Percentiles rank a stretch among this genome's conserved stretches.
These are phyloP conservation scores for Megaleporinus macrocephalus DNA, from an alignment of 2,113 vertebrate genomes.

Conservation along the genomic window DNA sequence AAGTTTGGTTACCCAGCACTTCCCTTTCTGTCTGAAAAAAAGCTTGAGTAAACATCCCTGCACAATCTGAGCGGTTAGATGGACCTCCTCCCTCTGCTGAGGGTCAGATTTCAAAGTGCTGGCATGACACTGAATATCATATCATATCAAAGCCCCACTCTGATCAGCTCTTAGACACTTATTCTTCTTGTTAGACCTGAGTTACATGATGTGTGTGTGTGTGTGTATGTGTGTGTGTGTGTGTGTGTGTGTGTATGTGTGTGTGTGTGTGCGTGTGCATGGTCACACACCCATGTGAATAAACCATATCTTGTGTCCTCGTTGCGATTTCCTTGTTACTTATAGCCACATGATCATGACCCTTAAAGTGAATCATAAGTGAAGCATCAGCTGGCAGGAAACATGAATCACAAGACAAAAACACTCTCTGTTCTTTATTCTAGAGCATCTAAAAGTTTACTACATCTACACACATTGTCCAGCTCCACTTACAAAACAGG, in stretches of 20 bases:
- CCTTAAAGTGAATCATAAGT: constrained; percentile 31
- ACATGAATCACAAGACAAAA: constrained; percentile 3
- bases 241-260: constrained; percentile 1
- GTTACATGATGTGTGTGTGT: not conserved
- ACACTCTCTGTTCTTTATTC: too few species aligned
- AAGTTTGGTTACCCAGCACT: not conserved
- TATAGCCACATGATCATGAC: constrained; percentile 27
- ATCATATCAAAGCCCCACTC: not conserved
- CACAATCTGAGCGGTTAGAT: not conserved
- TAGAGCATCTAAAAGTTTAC: too few species aligned
- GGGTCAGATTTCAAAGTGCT: not conserved
- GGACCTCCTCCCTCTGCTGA: not conserved
- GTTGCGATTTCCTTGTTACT: constrained; percentile 18
- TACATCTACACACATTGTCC: too few species aligned
- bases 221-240: not conserved
- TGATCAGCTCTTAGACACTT: constrained; percentile 20
- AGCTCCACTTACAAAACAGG: too few species aligned
- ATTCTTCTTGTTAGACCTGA: not conserved
- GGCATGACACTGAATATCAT: not conserved
- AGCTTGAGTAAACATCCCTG: not conserved
- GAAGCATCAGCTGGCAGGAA: not conserved
- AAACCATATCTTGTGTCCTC: constrained; percentile 14
- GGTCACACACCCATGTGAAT: constrained; percentile 34
- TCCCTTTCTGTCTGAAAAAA: not conserved
- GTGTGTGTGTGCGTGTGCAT: not conserved